A percentile compares a stretch with the other conserved stretches of the same genome.
Conservation (phyloP, 2,888 invertebrate species). For the Stenotaenia linearis region DNA sequence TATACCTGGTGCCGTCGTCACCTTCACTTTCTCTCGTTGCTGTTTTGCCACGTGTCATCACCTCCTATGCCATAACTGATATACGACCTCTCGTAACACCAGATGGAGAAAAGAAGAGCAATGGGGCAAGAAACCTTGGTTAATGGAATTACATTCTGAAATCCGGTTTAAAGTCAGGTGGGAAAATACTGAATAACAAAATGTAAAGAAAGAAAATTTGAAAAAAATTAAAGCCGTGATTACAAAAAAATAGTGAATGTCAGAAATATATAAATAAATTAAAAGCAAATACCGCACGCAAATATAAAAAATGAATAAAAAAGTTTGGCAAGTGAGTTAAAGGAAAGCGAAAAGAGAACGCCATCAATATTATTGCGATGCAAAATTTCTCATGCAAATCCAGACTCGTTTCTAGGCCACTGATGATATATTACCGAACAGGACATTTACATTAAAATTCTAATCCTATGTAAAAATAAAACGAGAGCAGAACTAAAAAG, state of each 20-base stretch:
- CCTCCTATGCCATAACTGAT: neutral
- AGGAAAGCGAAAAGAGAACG: neutral
- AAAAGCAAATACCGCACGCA: neutral
- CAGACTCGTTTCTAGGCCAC: slow-evolving; percentile 7
- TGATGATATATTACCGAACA: slow-evolving; percentile 2
- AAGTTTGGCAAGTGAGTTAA: neutral
- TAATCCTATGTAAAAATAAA: neutral
- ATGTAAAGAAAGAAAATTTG: too few species aligned
- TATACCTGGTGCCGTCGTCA: neutral
- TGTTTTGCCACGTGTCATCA: neutral
- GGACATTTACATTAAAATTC: neutral
- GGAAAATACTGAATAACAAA: neutral
- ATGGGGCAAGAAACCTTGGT: neutral
- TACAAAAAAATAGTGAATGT: too few species aligned
- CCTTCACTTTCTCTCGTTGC: neutral
- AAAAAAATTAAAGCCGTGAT: too few species aligned
- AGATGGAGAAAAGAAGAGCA: neutral
- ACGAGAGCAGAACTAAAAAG: neutral
- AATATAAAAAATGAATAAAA: neutral
- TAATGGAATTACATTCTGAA: neutral
- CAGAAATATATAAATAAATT: neutral
- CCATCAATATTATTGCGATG: slow-evolving; percentile 15
- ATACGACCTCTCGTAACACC: neutral
- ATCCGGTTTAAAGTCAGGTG: neutral
- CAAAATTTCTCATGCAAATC: slow-evolving; percentile 15